phyloP scores from a whole-genome alignment of 1,140 invertebrate species.

The Samia ricini region DNA sequence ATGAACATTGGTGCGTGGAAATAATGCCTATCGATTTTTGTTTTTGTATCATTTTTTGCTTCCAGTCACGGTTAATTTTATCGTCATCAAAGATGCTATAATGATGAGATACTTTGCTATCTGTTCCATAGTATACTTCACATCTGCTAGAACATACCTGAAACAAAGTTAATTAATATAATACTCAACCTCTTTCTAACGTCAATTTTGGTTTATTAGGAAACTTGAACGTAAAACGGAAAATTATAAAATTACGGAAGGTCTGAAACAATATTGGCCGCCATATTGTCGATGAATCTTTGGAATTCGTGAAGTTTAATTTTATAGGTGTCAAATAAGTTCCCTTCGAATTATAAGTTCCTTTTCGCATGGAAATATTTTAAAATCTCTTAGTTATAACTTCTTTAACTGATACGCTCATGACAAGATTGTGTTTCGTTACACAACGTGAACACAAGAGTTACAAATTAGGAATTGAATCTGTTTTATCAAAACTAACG shows the following conservation, averaged over 20 bases:
- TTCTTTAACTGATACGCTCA: too few relatives aligned
- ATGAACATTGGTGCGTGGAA: constrained; percentile 61
- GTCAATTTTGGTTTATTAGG: neutral
- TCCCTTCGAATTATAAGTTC: neutral
- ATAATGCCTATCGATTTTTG: constrained; percentile 54
- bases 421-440: too few relatives aligned
- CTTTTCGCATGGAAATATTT: neutral
- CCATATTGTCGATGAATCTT: neutral
- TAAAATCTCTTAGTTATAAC: neutral
- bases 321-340: neutral
- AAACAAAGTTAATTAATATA: constrained; percentile 42
- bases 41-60: constrained; percentile 59
- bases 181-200: neutral
- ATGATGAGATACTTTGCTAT: constrained; percentile 63
- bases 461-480: too few relatives aligned
- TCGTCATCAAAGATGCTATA: constrained; percentile 60
- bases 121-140: constrained; percentile 45
- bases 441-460: too few relatives aligned
- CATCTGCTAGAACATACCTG: constrained; percentile 34
- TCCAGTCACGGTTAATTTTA: constrained; percentile 54
- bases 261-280: neutral
- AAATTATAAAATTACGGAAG: neutral
- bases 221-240: neutral
- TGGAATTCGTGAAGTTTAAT: neutral
- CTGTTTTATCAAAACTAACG: too few relatives aligned